A percentile compares a stretch with the other conserved stretches of the same genome.
Evolutionary conservation across 2,113 vertebrate species (phyloP).

Genomic region (Plectropomus leopardus): DNA sequence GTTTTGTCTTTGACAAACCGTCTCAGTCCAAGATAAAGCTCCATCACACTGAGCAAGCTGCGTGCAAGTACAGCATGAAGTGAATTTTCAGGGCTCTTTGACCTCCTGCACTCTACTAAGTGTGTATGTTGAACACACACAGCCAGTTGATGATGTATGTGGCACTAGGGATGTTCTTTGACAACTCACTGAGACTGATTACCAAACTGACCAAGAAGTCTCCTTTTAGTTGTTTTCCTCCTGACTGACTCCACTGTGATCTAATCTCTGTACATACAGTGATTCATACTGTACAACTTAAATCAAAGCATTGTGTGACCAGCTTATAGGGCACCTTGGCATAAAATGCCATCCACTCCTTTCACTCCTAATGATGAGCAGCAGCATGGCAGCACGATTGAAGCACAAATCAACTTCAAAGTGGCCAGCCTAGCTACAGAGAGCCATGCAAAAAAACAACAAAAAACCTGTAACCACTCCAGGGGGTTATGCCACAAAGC

Average conservation of each 20-base stretch:
- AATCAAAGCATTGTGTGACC: neutral
- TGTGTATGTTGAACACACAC: neutral
- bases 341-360: too few relatives aligned
- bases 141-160: neutral
- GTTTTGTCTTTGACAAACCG: conserved; percentile 55
- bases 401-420: neutral
- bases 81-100: conserved; percentile 3
- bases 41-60: neutral
- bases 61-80: conserved; percentile 3
- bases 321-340: neutral
- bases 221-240: neutral
- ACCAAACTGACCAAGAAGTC: neutral
- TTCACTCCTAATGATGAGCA: too few relatives aligned
- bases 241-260: neutral
- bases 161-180: neutral
- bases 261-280: neutral
- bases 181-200: neutral
- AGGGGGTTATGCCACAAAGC: too few relatives aligned
- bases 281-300: neutral
- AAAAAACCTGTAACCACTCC: too few relatives aligned
- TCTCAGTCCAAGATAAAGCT: conserved; percentile 13
- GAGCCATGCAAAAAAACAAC: too few relatives aligned
- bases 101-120: neutral
- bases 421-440: neutral
- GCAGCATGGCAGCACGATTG: neutral